These are phyloP conservation scores for Apaloderma vittatum DNA, from an alignment of 2,113 vertebrate genomes.

Conservation along the genomic window DNA sequence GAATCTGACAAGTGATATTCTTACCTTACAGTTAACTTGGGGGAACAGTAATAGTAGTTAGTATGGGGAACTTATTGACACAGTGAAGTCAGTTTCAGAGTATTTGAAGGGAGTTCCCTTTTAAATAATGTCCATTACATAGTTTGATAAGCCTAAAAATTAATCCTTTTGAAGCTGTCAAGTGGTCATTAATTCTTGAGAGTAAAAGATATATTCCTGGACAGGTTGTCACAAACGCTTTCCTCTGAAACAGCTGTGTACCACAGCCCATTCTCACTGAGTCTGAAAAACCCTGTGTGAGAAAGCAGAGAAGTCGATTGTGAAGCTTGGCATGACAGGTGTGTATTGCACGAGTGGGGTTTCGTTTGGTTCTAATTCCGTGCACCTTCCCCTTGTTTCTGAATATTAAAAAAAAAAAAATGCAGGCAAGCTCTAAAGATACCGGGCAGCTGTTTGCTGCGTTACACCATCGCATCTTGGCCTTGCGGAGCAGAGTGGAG, in stretches of 20 bases:
- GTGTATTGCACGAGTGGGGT: not conserved
- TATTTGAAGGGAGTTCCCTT: not conserved
- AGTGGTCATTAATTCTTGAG: not conserved
- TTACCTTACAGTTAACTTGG: not conserved
- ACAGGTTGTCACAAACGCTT: not conserved
- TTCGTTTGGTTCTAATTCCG: not conserved
- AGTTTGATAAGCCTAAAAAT: not conserved
- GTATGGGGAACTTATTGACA: not conserved
- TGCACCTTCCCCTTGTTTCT: not conserved
- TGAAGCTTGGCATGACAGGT: not conserved
- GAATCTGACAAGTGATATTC: not conserved
- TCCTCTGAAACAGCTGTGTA: not conserved
- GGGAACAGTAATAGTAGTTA: not conserved
- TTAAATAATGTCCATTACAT: not conserved
- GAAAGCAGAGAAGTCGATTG: not conserved
- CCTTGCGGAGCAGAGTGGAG: conserved; percentile 90
- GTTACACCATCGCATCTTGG: conserved; percentile 94
- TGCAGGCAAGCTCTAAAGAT: conserved; percentile 95
- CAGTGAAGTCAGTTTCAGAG: not conserved
- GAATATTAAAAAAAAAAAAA: not conserved
- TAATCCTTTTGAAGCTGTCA: not conserved
- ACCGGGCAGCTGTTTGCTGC: conserved; percentile 94
- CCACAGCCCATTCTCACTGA: not conserved
- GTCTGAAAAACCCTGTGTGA: not conserved
- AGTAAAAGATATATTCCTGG: not conserved